Percentiles rank a stretch among this genome's conserved stretches.
These are phyloP conservation scores for Cassiopea xamachana DNA, from an alignment of 30 jellyfish, hydroid and myxozoan species.

Conservation along the genomic window DNA sequence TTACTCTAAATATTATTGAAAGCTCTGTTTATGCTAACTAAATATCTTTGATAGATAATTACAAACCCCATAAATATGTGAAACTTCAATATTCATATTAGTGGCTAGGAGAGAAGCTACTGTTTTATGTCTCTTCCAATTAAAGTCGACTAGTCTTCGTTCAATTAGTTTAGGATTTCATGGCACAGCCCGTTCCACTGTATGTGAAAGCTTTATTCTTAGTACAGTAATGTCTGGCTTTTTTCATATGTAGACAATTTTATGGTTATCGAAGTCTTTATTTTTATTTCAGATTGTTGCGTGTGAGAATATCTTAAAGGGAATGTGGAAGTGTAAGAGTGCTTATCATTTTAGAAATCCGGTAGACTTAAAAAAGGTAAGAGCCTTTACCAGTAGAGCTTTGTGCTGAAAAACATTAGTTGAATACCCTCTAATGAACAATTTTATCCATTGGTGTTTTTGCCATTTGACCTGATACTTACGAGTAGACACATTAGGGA, in stretches of 20 bases:
- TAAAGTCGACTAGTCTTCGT: too few relatives aligned
- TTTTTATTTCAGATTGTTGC: conserved; percentile 74
- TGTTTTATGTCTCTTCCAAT: too few relatives aligned
- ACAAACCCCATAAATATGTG: too few relatives aligned
- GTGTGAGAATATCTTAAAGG: conserved; percentile 79
- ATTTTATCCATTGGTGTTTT: background rate
- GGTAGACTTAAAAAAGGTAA: conserved; percentile 78
- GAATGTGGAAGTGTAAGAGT: conserved; percentile 68
- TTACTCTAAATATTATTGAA: too few relatives aligned
- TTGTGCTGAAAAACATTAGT: background rate
- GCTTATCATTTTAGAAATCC: conserved; percentile 76
- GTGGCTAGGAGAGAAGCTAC: too few relatives aligned
- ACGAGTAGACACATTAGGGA: background rate
- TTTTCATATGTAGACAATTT: background rate
- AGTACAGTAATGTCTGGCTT: too few relatives aligned
- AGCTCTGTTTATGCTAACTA: too few relatives aligned
- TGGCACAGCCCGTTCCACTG: too few relatives aligned
- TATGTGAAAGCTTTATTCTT: too few relatives aligned
- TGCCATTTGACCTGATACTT: background rate
- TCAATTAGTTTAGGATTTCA: too few relatives aligned
- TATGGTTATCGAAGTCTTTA: background rate
- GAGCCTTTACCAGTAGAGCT: background rate
- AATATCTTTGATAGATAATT: too few relatives aligned
- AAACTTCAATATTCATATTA: too few relatives aligned
- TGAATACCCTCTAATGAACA: background rate